Conservation (phyloP, 2,888 invertebrate species). For the Xanthorhoe spadicearia region DNA sequence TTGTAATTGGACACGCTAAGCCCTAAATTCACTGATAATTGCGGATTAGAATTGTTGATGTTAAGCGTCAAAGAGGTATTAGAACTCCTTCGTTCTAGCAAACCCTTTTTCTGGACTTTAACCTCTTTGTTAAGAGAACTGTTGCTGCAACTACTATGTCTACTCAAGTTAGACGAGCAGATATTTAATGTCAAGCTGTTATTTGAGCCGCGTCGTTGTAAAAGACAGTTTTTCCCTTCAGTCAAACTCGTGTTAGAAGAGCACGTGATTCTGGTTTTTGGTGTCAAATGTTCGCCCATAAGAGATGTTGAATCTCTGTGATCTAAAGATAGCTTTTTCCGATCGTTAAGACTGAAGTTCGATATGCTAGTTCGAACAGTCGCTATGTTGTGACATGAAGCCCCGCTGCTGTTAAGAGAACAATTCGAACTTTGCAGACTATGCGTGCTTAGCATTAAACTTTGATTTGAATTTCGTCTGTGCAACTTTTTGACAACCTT, state of each 20-base stretch:
- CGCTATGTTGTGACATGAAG: slow-evolving; percentile 74
- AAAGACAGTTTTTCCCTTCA: slow-evolving; percentile 86
- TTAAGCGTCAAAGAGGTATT: slow-evolving; percentile 95
- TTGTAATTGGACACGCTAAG: slow-evolving; percentile 82
- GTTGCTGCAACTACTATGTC: slow-evolving; percentile 85
- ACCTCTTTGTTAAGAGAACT: slow-evolving; percentile 81
- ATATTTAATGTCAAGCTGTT: slow-evolving; percentile 94
- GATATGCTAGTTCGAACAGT: slow-evolving; percentile 78
- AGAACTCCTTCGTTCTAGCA: slow-evolving; percentile 94
- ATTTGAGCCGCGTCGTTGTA: slow-evolving; percentile 93
- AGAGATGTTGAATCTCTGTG: slow-evolving; percentile 94
- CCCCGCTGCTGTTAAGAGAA: slow-evolving; percentile 74
- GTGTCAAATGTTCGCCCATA: slow-evolving; percentile 83
- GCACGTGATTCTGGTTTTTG: slow-evolving; percentile 76
- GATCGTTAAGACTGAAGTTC: slow-evolving; percentile 75
- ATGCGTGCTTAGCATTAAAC: slow-evolving; percentile 83
- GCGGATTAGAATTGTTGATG: slow-evolving; percentile 77
- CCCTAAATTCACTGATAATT: slow-evolving; percentile 75
- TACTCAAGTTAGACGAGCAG: slow-evolving; percentile 77
- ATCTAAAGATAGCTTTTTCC: slow-evolving; percentile 89
- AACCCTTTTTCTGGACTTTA: slow-evolving; percentile 86
- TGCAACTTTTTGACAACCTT: slow-evolving; percentile 80
- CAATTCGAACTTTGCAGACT: slow-evolving; percentile 84
- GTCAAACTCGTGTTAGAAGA: slow-evolving; percentile 79
- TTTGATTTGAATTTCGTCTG: slow-evolving; percentile 86